Percentiles rank a stretch among this genome's conserved stretches.
These are phyloP conservation scores for Chiloscyllium plagiosum DNA, from an alignment of 2,113 vertebrate genomes.

Conservation along the genomic window DNA sequence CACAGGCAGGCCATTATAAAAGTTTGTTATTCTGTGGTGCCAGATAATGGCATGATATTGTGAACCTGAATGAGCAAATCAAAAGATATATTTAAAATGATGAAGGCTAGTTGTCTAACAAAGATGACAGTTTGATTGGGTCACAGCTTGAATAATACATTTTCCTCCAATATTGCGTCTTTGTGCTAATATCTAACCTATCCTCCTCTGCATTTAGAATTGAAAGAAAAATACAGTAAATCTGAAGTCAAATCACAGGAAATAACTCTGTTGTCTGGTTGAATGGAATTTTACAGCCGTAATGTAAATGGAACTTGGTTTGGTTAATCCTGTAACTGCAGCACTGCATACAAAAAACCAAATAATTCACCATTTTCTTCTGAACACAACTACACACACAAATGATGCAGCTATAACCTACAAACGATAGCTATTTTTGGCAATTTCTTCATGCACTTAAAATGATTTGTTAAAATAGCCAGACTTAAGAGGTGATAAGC, in stretches of 20 bases:
- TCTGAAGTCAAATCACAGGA: constrained; percentile 29
- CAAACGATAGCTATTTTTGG: neutral
- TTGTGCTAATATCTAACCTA: neutral
- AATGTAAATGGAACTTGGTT: neutral
- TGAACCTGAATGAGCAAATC: constrained; percentile 4
- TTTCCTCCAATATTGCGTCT: neutral
- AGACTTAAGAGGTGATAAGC: constrained; percentile 22
- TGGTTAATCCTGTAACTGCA: neutral
- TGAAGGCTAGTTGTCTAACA: neutral
- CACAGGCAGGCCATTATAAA: constrained; percentile 7
- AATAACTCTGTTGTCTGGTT: neutral
- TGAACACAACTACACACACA: neutral
- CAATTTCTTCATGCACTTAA: neutral
- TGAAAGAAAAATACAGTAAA: neutral
- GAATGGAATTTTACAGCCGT: neutral
- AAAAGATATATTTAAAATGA: constrained; percentile 13
- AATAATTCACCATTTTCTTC: constrained; percentile 1
- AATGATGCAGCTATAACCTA: neutral
- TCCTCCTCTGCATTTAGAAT: neutral
- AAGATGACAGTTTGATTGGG: neutral
- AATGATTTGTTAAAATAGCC: constrained; percentile 26
- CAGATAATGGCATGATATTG: constrained; percentile 13
- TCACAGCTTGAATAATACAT: neutral
- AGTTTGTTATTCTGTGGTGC: constrained; percentile 9
- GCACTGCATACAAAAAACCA: neutral